phyloP scores from a whole-genome alignment of 2,888 invertebrate species.

The Podabrus alpinus region DNA sequence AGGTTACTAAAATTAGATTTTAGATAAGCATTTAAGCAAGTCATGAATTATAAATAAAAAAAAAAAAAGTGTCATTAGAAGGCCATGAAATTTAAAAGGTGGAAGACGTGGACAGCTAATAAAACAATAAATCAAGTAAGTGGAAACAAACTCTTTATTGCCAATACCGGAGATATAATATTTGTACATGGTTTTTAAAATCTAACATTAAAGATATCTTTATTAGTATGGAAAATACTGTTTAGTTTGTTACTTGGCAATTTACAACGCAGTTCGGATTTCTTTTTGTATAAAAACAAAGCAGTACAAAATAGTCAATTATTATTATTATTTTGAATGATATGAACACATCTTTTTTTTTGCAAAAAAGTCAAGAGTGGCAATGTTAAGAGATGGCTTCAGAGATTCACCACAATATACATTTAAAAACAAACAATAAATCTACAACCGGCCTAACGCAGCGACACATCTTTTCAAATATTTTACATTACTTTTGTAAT shows the following conservation, averaged over 20 bases:
- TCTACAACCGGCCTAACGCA: slow-evolving; percentile 9
- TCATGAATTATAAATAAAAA: neutral
- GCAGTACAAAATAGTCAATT: slow-evolving; percentile 41
- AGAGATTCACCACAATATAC: slow-evolving; percentile 50
- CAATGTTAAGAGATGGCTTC: slow-evolving; percentile 41
- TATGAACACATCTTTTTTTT: slow-evolving; percentile 51
- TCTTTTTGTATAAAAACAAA: slow-evolving; percentile 43
- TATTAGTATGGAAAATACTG: slow-evolving; percentile 29
- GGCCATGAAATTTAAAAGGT: neutral
- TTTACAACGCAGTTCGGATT: slow-evolving; percentile 38
- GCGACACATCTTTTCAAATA: slow-evolving; percentile 26
- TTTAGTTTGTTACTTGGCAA: slow-evolving; percentile 41
- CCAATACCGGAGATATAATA: slow-evolving; percentile 53
- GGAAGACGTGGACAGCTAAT: neutral
- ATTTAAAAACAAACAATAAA: slow-evolving; percentile 40
- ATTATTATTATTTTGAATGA: slow-evolving; percentile 41
- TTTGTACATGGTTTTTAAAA: slow-evolving; percentile 46
- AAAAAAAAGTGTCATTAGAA: neutral
- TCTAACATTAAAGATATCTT: slow-evolving; percentile 16
- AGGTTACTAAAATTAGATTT: neutral
- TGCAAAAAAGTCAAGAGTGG: slow-evolving; percentile 50
- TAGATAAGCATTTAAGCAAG: neutral
- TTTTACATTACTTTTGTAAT: slow-evolving; percentile 30
- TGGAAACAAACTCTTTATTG: slow-evolving; percentile 58
- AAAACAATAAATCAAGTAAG: slow-evolving; percentile 14